Base-by-base conservation (phyloP, 2,797 vertebrate genomes). In the Acanthurus lineatus region DNA sequence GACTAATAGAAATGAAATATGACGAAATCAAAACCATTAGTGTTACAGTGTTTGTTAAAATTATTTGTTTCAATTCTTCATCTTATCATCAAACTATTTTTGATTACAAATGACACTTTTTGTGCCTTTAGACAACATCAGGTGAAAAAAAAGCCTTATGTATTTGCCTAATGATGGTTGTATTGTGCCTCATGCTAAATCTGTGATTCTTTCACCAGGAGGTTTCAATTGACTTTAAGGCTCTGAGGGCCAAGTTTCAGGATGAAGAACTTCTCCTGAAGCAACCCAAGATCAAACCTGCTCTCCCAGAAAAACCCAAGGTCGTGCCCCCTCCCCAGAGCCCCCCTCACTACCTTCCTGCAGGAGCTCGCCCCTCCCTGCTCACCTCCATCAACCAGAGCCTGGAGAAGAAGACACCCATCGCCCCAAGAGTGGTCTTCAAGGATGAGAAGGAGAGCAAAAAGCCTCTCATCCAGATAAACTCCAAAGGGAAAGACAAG, bases 161-260 rank as follows among this genome's bases (percentile, higher is more conserved):
- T 45, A 25, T 64, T 58, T 51, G 10, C 6, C 9, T 2, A 25
- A 25, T 75, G 16, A 62, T 32, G 20, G 9, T 12, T 12, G 4
- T 28, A 35, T 54, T 62, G 35, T 22, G 20, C 3, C 19, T 81
- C 9, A 40, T 6, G n/a, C 25, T 61, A 1, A 9, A 38, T 42
- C 54, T 44, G 20, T 80, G 32, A 73, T 71, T 14, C 38, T 72
- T 44, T 89, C 58, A 53, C 51, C 73, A 98, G 96, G 96, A 95
- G 85, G 90, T 88, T n/a, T 51, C 73, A 9, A 84, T 85, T 83
- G 96, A 96, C 86, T 97, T 98, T 86, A 92, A 94, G 84, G 90
- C 95, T 69, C 82, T 98, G 32, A 94, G 80, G 92, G 96, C 96
- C 68, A 96, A 92, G 93, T 98, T 98, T 85, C 96, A 97, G 80